phyloP scores from a whole-genome alignment of 2,797 vertebrate genomes.

The Tadarida brasiliensis region DNA sequence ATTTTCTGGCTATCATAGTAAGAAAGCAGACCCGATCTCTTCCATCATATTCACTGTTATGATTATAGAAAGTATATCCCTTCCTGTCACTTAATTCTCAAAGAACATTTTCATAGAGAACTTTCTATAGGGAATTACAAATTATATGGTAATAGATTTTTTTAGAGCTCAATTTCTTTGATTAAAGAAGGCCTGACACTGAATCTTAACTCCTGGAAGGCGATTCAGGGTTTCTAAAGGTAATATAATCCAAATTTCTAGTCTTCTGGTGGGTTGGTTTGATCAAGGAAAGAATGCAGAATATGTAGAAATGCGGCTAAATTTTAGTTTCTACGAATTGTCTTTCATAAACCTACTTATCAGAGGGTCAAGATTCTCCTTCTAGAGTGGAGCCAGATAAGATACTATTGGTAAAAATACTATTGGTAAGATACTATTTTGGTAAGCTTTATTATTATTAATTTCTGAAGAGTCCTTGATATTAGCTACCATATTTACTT shows the following conservation, averaged over 20 bases:
- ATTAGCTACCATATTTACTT: not conserved
- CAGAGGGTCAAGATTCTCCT: not conserved
- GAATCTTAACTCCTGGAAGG: not conserved
- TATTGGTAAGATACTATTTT: not conserved
- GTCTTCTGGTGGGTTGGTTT: not conserved
- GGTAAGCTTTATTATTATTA: not conserved
- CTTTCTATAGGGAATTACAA: not conserved
- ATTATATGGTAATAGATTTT: not conserved
- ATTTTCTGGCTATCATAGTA: not conserved
- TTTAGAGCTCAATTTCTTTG: not conserved
- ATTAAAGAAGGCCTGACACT: not conserved
- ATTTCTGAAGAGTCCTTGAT: not conserved
- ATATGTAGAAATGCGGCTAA: not conserved
- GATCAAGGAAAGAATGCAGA: not conserved
- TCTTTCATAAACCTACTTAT: not conserved
- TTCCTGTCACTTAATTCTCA: not conserved
- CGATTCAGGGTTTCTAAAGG: not conserved
- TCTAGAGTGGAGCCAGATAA: not conserved
- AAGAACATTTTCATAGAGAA: not conserved
- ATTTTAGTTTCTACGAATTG: not conserved
- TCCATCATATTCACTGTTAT: slow-evolving; percentile 14
- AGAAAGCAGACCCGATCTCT: not conserved
- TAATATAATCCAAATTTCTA: not conserved
- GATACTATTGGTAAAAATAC: not conserved
- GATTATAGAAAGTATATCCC: not conserved